A percentile compares a stretch with the other conserved stretches of the same genome.
These are phyloP conservation scores for Pelodiscus sinensis DNA, from an alignment of 2,113 vertebrate species.

Conservation along the genomic window DNA sequence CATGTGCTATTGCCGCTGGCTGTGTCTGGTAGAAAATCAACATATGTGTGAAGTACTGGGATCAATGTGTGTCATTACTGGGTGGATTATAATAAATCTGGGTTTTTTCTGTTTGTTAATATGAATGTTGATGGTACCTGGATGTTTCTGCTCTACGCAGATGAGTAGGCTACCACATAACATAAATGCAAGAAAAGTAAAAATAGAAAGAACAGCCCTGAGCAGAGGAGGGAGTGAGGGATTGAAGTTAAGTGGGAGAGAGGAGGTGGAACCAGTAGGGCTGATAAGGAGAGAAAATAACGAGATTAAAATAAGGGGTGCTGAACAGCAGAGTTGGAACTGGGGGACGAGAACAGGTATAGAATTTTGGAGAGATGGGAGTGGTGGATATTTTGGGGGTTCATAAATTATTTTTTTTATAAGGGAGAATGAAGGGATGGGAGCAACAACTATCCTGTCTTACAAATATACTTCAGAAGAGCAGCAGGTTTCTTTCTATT, in stretches of 20 bases:
- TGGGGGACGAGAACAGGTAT: background rate
- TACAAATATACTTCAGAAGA: background rate
- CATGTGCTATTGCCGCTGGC: background rate
- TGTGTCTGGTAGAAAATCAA: background rate
- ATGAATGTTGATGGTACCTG: background rate
- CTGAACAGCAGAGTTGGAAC: background rate
- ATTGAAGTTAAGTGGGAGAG: accelerated
- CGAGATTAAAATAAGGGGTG: background rate
- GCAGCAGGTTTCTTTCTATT: background rate
- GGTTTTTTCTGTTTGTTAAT: background rate
- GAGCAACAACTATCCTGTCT: no score
- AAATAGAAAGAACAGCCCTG: background rate
- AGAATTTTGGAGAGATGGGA: background rate
- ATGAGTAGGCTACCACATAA: background rate
- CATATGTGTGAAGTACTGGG: no score
- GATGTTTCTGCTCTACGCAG: background rate
- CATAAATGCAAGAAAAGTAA: background rate
- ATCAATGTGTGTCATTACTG: background rate
- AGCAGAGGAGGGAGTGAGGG: background rate
- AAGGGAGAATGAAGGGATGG: no score
- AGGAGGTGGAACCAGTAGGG: accelerated
- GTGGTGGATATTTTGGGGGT: background rate
- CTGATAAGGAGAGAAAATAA: background rate
- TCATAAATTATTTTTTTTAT: no score
- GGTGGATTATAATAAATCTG: background rate